These are phyloP conservation scores for Loripinus fragilis DNA, from an alignment of 2,888 invertebrate genomes.

Conservation along the genomic window DNA sequence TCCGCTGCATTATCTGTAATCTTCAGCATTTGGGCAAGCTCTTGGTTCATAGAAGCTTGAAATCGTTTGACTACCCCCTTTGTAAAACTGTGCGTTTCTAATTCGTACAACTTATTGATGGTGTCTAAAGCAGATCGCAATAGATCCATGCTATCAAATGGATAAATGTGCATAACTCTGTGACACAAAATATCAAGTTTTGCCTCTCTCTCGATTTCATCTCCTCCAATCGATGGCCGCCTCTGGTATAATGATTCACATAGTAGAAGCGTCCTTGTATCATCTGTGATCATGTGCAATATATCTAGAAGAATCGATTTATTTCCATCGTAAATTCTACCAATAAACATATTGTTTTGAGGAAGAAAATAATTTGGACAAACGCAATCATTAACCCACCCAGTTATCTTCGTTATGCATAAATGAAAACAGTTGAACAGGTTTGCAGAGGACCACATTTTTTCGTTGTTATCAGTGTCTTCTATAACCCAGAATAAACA, in stretches of 20 bases:
- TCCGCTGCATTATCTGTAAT: not conserved
- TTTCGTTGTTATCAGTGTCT: slow-evolving; percentile 27
- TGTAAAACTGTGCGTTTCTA: not conserved
- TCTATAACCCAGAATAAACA: slow-evolving; percentile 30
- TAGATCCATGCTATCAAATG: slow-evolving; percentile 19
- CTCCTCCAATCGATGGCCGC: not conserved
- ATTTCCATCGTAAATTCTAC: slow-evolving; percentile 15
- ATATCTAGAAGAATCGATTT: not conserved
- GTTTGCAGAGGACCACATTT: not conserved
- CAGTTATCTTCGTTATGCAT: slow-evolving; percentile 10
- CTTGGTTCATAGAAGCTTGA: not conserved
- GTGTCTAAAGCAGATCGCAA: not conserved
- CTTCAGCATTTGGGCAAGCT: slow-evolving; percentile 20
- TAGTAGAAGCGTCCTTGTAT: not conserved
- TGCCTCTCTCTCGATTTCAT: slow-evolving; percentile 15
- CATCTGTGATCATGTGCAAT: not conserved
- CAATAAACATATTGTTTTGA: slow-evolving; percentile 26
- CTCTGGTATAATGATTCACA: slow-evolving; percentile 3
- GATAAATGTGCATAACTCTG: slow-evolving; percentile 26
- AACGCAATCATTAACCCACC: slow-evolving; percentile 15
- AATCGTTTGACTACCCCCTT: slow-evolving; percentile 11
- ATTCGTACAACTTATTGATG: slow-evolving; percentile 12
- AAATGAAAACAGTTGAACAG: slow-evolving; percentile 12
- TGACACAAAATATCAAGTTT: slow-evolving; percentile 20
- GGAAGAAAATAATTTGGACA: slow-evolving; percentile 33